phyloP scores from a whole-genome alignment of 1,140 invertebrate genomes.

The Lordiphosa stackelbergi region DNA sequence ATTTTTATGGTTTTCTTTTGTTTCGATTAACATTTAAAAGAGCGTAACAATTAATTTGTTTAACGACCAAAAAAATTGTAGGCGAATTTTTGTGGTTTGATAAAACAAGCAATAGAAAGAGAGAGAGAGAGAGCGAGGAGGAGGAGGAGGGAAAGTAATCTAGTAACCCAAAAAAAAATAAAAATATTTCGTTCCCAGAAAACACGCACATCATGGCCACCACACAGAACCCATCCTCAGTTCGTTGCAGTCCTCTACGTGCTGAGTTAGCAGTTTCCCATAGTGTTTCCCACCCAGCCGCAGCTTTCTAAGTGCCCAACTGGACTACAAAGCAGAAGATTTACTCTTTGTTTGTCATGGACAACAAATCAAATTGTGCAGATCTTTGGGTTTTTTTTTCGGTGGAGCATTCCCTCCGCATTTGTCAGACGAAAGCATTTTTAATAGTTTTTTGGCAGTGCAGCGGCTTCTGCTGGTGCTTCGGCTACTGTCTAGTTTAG shows the following conservation, averaged over 20 bases:
- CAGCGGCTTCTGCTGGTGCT: slow-evolving; percentile 4
- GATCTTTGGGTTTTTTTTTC: slow-evolving; percentile 17
- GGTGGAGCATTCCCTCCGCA: slow-evolving; percentile 22
- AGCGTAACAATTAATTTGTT: slow-evolving; percentile 71
- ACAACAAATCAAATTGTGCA: slow-evolving; percentile 61
- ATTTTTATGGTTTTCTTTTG: slow-evolving; percentile 34
- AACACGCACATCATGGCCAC: background rate
- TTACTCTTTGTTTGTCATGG: slow-evolving; percentile 28
- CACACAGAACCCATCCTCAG: slow-evolving; percentile 5
- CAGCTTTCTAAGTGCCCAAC: slow-evolving; percentile 38
- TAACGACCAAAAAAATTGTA: slow-evolving; percentile 25
- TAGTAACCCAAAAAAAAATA: background rate
- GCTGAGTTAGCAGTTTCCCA: slow-evolving; percentile 34
- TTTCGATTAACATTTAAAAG: slow-evolving; percentile 73
- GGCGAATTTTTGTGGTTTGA: slow-evolving; percentile 16
- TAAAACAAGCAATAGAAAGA: slow-evolving; percentile 1
- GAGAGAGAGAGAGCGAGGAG: background rate
- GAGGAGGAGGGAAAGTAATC: background rate
- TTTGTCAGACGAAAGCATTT: slow-evolving; percentile 32
- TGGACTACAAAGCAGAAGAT: slow-evolving; percentile 26
- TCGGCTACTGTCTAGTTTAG: background rate
- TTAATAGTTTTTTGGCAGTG: slow-evolving; percentile 19
- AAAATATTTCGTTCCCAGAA: background rate
- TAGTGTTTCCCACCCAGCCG: background rate
- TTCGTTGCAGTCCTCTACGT: slow-evolving; percentile 21